Percentiles rank a stretch among this genome's conserved stretches.
Evolutionary conservation across 2,888 invertebrate genomes (phyloP).

Genomic region (Leptinotarsa rubiginosa): DNA sequence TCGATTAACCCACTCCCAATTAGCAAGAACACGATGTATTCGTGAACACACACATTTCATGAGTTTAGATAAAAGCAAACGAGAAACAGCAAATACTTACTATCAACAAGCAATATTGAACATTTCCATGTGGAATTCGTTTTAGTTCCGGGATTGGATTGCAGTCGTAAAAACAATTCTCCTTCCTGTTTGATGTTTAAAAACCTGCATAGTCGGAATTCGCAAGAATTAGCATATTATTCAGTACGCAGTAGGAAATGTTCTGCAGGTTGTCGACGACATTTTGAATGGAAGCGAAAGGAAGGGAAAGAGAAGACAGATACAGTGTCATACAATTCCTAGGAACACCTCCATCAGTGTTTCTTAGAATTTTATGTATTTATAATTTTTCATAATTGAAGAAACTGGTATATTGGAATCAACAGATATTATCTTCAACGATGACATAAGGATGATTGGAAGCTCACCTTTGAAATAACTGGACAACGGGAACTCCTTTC

Average conservation of each 20-base stretch:
- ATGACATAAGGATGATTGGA: too few relatives aligned
- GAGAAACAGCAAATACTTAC: neutral
- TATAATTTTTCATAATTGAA: too few relatives aligned
- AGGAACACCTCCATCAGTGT: too few relatives aligned
- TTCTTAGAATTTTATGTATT: too few relatives aligned
- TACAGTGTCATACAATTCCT: neutral
- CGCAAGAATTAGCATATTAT: constrained; percentile 2
- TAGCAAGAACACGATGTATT: neutral
- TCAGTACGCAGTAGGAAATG: constrained; percentile 1
- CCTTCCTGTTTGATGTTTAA: neutral
- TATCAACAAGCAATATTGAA: constrained; percentile 5
- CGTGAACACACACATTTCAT: neutral
- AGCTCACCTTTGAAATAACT: too few relatives aligned
- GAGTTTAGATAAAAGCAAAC: constrained; percentile 2
- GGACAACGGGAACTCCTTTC: too few relatives aligned
- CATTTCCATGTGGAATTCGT: constrained; percentile 5
- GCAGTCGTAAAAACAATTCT: constrained; percentile 14
- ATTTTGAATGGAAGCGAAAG: neutral
- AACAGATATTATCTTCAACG: too few relatives aligned
- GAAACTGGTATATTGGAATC: too few relatives aligned
- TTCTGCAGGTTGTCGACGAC: neutral
- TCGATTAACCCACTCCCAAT: constrained; percentile 4
- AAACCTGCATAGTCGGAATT: neutral
- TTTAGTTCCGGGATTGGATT: neutral
- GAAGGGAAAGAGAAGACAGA: neutral